Percentiles rank a stretch among this genome's conserved stretches.
Evolutionary conservation across 2,113 vertebrate species (phyloP).

Genomic region (Myotis davidii): DNA sequence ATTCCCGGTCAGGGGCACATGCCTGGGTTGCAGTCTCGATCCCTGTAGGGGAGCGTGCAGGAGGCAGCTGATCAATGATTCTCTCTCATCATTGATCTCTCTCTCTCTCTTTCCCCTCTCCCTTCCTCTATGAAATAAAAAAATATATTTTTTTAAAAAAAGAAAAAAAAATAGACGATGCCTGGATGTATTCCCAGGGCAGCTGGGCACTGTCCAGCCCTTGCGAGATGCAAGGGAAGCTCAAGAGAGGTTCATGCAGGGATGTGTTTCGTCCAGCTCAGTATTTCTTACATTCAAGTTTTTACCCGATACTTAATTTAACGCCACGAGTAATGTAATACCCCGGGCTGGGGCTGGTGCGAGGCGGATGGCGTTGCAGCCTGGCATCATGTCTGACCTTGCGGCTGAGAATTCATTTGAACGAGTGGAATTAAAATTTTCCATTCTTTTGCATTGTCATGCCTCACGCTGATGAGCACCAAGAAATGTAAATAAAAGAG

Average conservation of each 20-base stretch:
- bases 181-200: not conserved
- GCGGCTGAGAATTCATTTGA: constrained; percentile 75
- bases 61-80: too few relatives aligned
- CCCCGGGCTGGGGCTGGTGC: not conserved
- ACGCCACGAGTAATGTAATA: not conserved
- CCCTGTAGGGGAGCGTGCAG: too few relatives aligned
- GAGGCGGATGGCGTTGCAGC: not conserved
- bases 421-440: constrained; percentile 84
- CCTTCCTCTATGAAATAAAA: too few relatives aligned
- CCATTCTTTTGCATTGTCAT: constrained; percentile 88
- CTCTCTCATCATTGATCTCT: too few relatives aligned
- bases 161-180: not conserved
- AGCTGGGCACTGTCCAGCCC: accelerated
- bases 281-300: not conserved
- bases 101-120: too few relatives aligned
- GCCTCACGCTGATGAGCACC: constrained; percentile 85
- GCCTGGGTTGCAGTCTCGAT: too few relatives aligned
- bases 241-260: accelerated
- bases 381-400: constrained; percentile 75
- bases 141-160: too few relatives aligned
- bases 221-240: not conserved
- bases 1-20: too few relatives aligned
- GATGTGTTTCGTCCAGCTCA: not conserved
- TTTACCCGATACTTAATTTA: constrained; percentile 30
- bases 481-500: constrained; percentile 91